Base-by-base conservation (phyloP, 2,888 invertebrate species). In the Mimumesa dahlbomi region DNA sequence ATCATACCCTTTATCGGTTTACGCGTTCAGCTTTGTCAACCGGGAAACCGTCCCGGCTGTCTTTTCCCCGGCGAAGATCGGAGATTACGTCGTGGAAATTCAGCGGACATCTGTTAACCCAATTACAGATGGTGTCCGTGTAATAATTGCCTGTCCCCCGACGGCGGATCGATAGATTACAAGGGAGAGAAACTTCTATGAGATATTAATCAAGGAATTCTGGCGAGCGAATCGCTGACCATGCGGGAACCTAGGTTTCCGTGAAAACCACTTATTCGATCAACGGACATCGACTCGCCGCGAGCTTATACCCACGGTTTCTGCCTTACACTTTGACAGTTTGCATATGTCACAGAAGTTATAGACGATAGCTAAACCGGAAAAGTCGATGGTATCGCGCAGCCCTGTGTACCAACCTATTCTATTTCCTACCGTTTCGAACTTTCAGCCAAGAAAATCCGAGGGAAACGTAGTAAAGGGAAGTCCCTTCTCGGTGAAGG, bases 211-310 rank as follows among this genome's bases (percentile, higher is more conserved):
- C 62, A 19, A 62, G 56, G 52, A 70, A 63, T 50, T 25, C 49
- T 18, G 48, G n/a, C 38, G 38, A 70, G 50, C 31, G 31, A 70
- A 63, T 64, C 49, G 58, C 43, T 21, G 70, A 57, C 22, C 62
- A 52, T 43, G 57, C 46, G 29, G 13, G 11, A 19, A 19, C 25
- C 19, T 50, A 49, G 56, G 46, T 50, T 71, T 46, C 71, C 58
- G 38, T 13, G 71, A 71, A 72, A 72, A 72, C 58, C 59, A 38
- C 46, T 54, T 19, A 59, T 64, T 71, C 64, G 72, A 72, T 72
- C 72, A 59, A 46, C 48, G 71, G 71, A 34, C 72, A 59, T 72
- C 72, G 72, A 72, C 64, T 71, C 64, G 59, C 54, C 52, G 9
- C 53, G 16, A 21, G 43, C 16, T 49, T 43, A 50, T 52, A 56